A percentile compares a stretch with the other conserved stretches of the same genome.
Conservation (phyloP, 1,140 invertebrate species). For the Drosophila kohkoa region DNA sequence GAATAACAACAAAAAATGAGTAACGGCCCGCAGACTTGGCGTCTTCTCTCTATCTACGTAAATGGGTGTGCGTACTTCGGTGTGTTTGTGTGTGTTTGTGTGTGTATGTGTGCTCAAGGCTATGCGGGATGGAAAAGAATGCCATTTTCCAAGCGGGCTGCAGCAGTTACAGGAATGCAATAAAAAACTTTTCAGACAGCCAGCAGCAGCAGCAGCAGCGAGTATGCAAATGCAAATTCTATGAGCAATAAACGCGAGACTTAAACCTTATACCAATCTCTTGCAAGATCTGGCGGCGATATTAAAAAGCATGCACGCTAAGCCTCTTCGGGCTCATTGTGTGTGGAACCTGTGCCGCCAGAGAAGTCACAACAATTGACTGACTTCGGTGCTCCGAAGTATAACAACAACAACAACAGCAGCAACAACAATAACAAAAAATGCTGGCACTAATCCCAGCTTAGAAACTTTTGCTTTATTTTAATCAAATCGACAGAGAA, state of each 20-base stretch:
- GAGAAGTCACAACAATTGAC: slow-evolving; percentile 62
- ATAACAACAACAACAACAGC: too few relatives aligned
- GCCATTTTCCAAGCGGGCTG: slow-evolving; percentile 31
- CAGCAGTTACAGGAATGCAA: slow-evolving; percentile 74
- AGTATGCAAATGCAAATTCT: slow-evolving; percentile 74
- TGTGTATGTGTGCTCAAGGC: slow-evolving; percentile 15
- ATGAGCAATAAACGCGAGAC: slow-evolving; percentile 46
- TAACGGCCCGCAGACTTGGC: slow-evolving; percentile 25
- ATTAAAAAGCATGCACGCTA: slow-evolving; percentile 53
- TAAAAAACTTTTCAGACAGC: slow-evolving; percentile 80
- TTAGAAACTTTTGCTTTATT: slow-evolving; percentile 82
- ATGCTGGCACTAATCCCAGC: slow-evolving; percentile 76
- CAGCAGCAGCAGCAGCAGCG: slow-evolving; percentile 10
- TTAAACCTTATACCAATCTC: slow-evolving; percentile 48
- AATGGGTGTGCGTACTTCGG: not conserved
- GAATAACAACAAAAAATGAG: slow-evolving; percentile 36
- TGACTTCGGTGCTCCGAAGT: slow-evolving; percentile 28
- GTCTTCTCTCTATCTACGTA: slow-evolving; percentile 20
- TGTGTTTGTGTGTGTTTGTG: not conserved
- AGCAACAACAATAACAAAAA: slow-evolving; percentile 30
- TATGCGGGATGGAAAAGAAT: slow-evolving; percentile 15
- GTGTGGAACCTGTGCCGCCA: slow-evolving; percentile 3
- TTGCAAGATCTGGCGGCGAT: slow-evolving; percentile 32
- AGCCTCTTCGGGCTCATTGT: slow-evolving; percentile 5
- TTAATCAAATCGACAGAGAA: slow-evolving; percentile 74